Conservation (phyloP, 2,888 invertebrate species). For the Hymenopus coronatus region DNA sequence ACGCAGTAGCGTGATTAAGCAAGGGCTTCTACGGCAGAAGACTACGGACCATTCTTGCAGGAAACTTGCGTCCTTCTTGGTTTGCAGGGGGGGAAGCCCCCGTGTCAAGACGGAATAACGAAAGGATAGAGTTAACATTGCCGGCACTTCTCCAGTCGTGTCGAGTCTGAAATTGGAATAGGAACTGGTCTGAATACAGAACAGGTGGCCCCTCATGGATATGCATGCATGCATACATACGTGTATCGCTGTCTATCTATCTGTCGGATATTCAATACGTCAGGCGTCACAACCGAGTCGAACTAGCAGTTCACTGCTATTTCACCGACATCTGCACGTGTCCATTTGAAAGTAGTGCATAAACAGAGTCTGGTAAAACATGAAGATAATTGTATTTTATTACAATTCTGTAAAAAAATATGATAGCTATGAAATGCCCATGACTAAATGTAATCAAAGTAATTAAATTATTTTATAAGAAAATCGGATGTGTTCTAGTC, state of each 20-base stretch:
- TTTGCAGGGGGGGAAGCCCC: not conserved
- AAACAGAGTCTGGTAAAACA: not conserved
- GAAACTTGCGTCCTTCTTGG: not conserved
- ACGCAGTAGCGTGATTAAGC: no score
- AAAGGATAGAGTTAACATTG: conserved; percentile 1
- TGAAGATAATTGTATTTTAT: no score
- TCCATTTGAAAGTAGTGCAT: not conserved
- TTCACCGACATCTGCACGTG: not conserved
- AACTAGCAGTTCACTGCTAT: not conserved
- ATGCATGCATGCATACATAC: conserved; percentile 6
- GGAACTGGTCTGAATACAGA: conserved; percentile 25
- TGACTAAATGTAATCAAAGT: no score
- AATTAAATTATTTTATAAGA: no score
- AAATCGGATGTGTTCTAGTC: no score
- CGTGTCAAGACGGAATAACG: not conserved
- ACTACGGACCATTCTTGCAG: not conserved
- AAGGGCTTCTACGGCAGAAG: not conserved
- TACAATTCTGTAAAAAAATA: no score
- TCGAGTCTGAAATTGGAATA: conserved; percentile 26
- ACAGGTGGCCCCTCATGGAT: conserved; percentile 13
- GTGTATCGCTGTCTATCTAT: not conserved
- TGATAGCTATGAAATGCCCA: no score
- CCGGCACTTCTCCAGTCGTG: conserved; percentile 6
- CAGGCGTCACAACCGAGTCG: not conserved
- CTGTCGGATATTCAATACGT: conserved; percentile 11